Evolutionary conservation across 2,113 vertebrate species (phyloP).

Genomic region (Brevimyrus niger): DNA sequence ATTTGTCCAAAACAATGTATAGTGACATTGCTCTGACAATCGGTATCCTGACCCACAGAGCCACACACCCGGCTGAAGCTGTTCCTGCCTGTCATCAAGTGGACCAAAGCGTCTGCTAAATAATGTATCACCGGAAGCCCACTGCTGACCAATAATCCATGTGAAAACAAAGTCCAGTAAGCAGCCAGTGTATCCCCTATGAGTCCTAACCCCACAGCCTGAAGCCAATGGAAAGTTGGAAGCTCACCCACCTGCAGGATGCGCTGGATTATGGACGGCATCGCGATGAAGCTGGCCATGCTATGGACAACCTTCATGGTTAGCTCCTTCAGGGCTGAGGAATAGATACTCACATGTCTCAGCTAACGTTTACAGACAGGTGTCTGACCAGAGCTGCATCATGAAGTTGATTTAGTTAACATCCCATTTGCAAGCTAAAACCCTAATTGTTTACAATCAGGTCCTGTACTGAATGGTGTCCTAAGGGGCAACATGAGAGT

Average conservation of each 20-base stretch:
- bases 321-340: constrained; percentile 79
- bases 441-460: not conserved
- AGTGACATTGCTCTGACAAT: not conserved
- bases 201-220: not conserved
- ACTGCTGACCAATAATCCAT: not conserved
- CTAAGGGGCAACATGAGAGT: not conserved
- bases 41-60: not conserved
- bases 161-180: not conserved
- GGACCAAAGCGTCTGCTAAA: not conserved
- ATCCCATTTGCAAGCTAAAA: not conserved
- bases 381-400: not conserved
- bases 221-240: not conserved
- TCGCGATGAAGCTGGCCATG: constrained; percentile 88
- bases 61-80: not conserved
- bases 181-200: not conserved
- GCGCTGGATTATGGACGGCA: constrained; percentile 86
- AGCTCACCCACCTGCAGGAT: constrained; percentile 78
- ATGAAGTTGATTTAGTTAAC: not conserved
- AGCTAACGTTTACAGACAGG: not conserved
- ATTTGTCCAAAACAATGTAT: not conserved
- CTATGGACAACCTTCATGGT: constrained; percentile 92
- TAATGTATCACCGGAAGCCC: not conserved
- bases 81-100: not conserved
- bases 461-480: not conserved
- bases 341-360: constrained; percentile 3